Base-by-base conservation (phyloP, 2,797 vertebrate genomes). In the Cossypha niveicapilla region DNA sequence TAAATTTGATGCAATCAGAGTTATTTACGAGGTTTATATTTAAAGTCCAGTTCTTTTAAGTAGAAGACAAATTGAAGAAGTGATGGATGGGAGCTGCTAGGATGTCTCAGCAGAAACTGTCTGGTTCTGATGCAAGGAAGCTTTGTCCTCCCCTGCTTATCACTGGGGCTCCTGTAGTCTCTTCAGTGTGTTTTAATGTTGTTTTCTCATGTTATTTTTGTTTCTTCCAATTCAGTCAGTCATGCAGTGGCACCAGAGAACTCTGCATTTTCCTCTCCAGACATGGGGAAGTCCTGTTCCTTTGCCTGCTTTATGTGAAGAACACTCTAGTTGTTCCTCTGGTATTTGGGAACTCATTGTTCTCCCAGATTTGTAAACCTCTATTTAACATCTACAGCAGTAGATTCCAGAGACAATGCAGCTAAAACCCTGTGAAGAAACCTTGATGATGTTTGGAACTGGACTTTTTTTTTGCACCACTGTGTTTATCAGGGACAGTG, bases 201-300 rank as follows among this genome's bases (percentile, higher is more conserved):
- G 3, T 30, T 72, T 88, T 48, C 54, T 79, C 5, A 1, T 15
- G 18, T 13, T 35, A 12, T 47, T 66, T 87, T 74, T 73, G n/a
- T 13, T 48, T 23, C 41, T 77, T 77, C 47, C 28, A 3, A 60
- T 53, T 54, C 56, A 66, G 35, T 65, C 47, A 22, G 34, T 28
- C 30, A 15, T 27, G 30, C 1, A 3, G 19, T 61, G n/a, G 16
- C 34, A 51, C 22, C n/a, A 44, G 62, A 39, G 32, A 25, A 23
- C 39, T 37, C 27, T 28, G 17, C 7, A 1, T 62, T 89, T 83
- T 83, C n/a, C 10, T 78, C 15, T 57, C 50, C 0, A 1, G 28
- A 18, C 5, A 2, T 1, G 11, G n/a, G 28, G 13, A n/a, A 32
- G 10, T 35, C 19, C 7, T n/a, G 10, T 41, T 54, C 4, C 0